Percentiles rank a stretch among this genome's conserved stretches.
Evolutionary conservation across 2,797 vertebrate genomes (phyloP).

Genomic region (Alca torda): DNA sequence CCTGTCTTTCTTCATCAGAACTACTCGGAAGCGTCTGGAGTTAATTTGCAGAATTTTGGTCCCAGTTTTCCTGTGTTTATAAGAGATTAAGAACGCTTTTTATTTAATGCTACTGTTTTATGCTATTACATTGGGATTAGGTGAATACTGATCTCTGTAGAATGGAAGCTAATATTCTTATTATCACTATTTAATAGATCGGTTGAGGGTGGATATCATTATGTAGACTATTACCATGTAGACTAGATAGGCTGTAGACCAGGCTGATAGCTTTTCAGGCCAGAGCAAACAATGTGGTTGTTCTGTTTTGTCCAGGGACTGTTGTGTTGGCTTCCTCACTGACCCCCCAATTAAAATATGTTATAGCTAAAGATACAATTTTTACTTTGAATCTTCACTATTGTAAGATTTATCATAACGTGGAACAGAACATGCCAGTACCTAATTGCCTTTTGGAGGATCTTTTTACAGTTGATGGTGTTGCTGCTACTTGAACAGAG

Average conservation of each 20-base stretch:
- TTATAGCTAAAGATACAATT: background rate
- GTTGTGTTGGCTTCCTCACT: background rate
- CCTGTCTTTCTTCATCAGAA: background rate
- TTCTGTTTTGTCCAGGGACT: background rate
- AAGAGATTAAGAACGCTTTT: background rate
- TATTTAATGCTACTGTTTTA: background rate
- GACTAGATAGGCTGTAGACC: background rate
- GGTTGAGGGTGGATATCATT: background rate
- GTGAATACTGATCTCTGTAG: background rate
- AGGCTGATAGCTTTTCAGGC: background rate
- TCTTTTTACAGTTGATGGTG: background rate
- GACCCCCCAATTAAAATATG: background rate
- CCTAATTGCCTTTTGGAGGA: background rate
- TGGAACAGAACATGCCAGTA: background rate
- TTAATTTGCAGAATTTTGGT: background rate
- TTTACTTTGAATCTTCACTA: background rate
- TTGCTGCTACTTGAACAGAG: background rate
- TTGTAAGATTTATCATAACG: rapidly evolving
- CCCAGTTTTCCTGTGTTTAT: background rate
- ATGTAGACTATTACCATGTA: background rate
- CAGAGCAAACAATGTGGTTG: background rate
- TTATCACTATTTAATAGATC: background rate
- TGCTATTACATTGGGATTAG: background rate
- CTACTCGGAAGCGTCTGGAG: background rate
- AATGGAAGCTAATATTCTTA: background rate